Conservation (phyloP, 2,113 vertebrate species). For the Poeciliopsis prolifica region DNA sequence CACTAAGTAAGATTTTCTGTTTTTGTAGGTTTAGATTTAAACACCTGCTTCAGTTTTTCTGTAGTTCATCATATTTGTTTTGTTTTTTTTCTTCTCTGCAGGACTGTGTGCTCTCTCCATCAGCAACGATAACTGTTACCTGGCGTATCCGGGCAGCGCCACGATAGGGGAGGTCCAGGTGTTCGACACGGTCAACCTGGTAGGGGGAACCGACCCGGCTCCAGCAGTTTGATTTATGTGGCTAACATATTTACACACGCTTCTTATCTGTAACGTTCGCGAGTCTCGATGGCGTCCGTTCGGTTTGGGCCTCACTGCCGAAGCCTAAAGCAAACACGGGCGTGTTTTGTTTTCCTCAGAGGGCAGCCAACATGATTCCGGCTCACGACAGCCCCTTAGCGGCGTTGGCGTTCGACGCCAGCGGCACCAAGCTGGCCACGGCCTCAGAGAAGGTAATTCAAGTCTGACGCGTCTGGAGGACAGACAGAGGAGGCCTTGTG, state of each 20-base stretch:
- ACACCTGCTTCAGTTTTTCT: neutral
- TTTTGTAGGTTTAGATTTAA: neutral
- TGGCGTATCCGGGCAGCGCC: constrained; percentile 96
- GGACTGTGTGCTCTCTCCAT: constrained; percentile 93
- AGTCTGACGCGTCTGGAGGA: no score
- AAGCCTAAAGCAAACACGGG: neutral
- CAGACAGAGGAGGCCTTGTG: neutral
- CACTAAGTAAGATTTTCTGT: no score
- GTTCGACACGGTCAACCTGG: constrained; percentile 98
- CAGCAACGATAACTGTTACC: constrained; percentile 97
- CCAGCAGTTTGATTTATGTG: neutral
- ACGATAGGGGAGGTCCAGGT: constrained; percentile 98
- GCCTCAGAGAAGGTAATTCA: constrained; percentile 94
- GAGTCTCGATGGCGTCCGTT: neutral
- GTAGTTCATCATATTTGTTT: neutral
- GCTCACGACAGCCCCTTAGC: constrained; percentile 98
- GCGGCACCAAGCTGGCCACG: constrained; percentile 94
- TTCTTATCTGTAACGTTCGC: neutral
- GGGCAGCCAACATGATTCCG: constrained; percentile 99
- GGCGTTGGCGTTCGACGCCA: constrained; percentile 94
- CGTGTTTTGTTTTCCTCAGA: constrained; percentile 73
- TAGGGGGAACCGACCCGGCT: constrained; percentile 63
- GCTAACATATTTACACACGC: neutral
- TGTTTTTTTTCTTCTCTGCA: constrained; percentile 64
- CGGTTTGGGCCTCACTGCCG: neutral